Evolutionary conservation across 2,797 vertebrate species (phyloP).

Genomic region (Micropoecilia bifurca): DNA sequence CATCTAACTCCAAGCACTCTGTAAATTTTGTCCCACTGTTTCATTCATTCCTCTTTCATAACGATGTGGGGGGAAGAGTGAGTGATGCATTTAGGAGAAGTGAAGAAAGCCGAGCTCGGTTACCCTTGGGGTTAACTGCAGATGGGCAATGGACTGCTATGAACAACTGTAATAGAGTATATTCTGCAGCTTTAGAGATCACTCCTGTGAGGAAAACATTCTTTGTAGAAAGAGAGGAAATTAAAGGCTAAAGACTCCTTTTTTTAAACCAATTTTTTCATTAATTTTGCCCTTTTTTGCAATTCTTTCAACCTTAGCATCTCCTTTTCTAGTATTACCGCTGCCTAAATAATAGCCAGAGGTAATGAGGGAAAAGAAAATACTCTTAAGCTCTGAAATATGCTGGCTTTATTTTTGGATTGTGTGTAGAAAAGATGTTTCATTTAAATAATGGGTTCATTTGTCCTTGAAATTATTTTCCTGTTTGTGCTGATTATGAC

Average conservation of each 20-base stretch:
- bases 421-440: background rate
- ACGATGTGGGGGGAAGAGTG: background rate
- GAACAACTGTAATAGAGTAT: background rate
- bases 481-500: slow-evolving; percentile 23
- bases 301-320: background rate
- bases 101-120: background rate
- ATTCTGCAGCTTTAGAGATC: background rate
- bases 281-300: background rate
- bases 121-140: slow-evolving; percentile 1
- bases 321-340: slow-evolving; percentile 13
- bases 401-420: slow-evolving; percentile 13
- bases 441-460: slow-evolving; percentile 13
- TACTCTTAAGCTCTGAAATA: background rate
- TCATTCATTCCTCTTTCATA: background rate
- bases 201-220: background rate
- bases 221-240: background rate
- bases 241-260: slow-evolving; percentile 9
- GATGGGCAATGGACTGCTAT: background rate
- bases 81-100: background rate
- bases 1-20: background rate
- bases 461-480: slow-evolving; percentile 12
- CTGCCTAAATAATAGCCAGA: background rate
- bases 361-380: background rate
- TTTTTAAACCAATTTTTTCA: slow-evolving; percentile 14
- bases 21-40: background rate